Base-by-base conservation (phyloP, 2,888 invertebrate genomes). In the Cheilosia vernalis region DNA sequence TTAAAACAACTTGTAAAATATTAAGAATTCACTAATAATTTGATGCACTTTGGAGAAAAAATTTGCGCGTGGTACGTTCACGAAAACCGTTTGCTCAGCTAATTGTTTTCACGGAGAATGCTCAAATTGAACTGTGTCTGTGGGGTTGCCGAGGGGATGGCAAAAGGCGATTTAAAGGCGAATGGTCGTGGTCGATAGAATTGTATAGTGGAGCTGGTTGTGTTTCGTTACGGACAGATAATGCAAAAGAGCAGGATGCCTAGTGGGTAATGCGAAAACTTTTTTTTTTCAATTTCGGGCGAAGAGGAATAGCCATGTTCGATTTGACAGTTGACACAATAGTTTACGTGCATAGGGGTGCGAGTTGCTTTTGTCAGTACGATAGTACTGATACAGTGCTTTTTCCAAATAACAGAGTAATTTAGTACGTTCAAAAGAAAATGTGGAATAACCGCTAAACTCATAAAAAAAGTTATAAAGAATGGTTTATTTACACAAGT, bases 91-190 rank as follows among this genome's bases (percentile, higher is more conserved):
- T 13, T 67, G 60, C 5, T 47, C 27, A 61, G 63, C 33, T 4
- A 53, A 44, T 69, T 79, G 58, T 40, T 64, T 51, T 58, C 79
- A 42, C 69, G 60, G 64, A 80, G 80, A 84, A 74, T 80, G 80
- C 74, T 84, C 80, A 84, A 80, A 53, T 80, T 69, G 69, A 84
- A 84, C 84, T 80, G 74, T 51, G 1, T 47, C 37, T 13, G 5
- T n/a, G n/a, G n/a, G 27, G 21, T 21, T 21, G 21, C 1, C 27
- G 27, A 27, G 27, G 27, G 27, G 27, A 27, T 27, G 13, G 4
- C 37, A 10, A 37, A 13, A 4, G 10, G 37, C 24, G 17, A 66
- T 67, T 73, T 49, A 67, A 80, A 80, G 60, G 19, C 47, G 47
- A 47, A 19, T 47, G 19, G 47, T 17, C 2, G 7, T 70, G 81